Base-by-base conservation (phyloP, 2,888 invertebrate species). In the Gymnosoma rotundatum region DNA sequence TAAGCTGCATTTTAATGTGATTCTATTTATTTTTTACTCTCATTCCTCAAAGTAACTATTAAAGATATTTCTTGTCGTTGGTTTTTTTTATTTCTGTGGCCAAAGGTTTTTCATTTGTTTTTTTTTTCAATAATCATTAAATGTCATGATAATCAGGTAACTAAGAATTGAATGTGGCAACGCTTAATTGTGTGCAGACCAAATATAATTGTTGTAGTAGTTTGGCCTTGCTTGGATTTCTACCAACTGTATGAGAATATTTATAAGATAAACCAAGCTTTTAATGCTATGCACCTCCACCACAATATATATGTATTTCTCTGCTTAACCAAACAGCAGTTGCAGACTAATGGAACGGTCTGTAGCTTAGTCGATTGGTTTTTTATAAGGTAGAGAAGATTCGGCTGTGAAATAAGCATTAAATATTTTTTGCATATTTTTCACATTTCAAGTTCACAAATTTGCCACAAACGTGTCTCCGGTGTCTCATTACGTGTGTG, bases 401-500 rank as follows among this genome's bases (percentile, higher is more conserved):
- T 84, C 66, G 60, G 60, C 76, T 76, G 81, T 74, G 48, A 64
- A 80, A 73, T 56, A 45, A 78, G 63, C 81, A 60, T 78, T 83
- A 76, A 83, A 83, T 61, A 67, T 63, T 32, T 32, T 86, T 86
- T 86, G 86, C 84, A 86, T 86, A 86, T 86, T 86, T 86, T 83
- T 86, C 81, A 78, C 86, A 86, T 86, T 86, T 84, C 83, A 83
- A 81, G 78, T 81, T 81, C 80, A 80, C 82, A 82, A 85, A 83
- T 86, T 79, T 85, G 79, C 84, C 85, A 82, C 83, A 83, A 83
- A 83, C 83, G 83, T 85, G 85, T 85, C 85, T 76, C 80, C 76
- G 83, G 85, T 85, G 85, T 85, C 85, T 85, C 85, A 85, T 85
- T 85, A 83, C 83, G 79, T 80, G 83, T 76, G 82, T 78, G 86